phyloP scores from a whole-genome alignment of 2,113 vertebrate genomes.

The Percopsis transmontana region DNA sequence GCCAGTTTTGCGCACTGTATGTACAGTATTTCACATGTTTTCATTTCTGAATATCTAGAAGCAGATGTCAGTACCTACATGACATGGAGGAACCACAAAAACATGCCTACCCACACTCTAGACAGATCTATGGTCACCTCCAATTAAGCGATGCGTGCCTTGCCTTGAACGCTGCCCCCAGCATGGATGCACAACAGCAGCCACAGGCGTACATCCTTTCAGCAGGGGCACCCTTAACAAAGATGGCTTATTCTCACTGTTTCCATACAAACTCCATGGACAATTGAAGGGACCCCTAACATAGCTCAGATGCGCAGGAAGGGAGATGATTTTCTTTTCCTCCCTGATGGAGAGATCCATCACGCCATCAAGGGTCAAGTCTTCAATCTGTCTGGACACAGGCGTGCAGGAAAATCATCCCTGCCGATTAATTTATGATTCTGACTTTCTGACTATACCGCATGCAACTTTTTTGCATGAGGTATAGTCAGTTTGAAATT shows the following conservation, averaged over 20 bases:
- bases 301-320: constrained; percentile 2
- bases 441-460: background rate
- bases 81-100: constrained; percentile 5
- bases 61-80: background rate
- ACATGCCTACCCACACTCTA: constrained; percentile 20
- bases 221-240: too few species aligned
- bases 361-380: background rate
- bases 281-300: constrained; percentile 15
- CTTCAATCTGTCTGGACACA: constrained; percentile 13
- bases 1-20: too few species aligned
- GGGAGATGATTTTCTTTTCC: background rate
- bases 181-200: background rate
- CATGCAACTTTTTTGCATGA: background rate
- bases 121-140: background rate
- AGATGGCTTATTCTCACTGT: too few species aligned
- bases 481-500: background rate
- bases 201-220: too few species aligned
- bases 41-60: constrained; percentile 22
- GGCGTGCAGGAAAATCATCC: background rate
- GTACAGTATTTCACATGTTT: constrained; percentile 20
- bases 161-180: background rate
- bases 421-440: too few species aligned
- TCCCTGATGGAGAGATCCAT: background rate
- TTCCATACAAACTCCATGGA: constrained; percentile 8
- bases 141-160: constrained; percentile 15